Evolutionary conservation across 1,140 invertebrate species (phyloP).

Genomic region (Pristionchus pacificus): DNA sequence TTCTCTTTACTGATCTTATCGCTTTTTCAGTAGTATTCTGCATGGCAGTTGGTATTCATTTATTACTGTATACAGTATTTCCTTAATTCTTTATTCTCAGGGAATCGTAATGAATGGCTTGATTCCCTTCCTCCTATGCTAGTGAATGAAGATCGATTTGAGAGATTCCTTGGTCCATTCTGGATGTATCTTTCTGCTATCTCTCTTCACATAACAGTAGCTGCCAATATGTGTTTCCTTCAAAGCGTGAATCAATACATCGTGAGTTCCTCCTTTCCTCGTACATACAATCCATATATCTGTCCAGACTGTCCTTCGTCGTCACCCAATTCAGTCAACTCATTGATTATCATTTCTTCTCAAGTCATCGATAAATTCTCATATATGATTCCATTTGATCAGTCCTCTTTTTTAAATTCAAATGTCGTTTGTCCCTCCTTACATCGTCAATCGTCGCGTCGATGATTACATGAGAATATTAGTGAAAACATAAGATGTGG

Average conservation of each 20-base stretch:
- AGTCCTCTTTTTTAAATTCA: no score
- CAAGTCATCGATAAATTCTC: no score
- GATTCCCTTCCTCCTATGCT: not conserved
- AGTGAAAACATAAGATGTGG: no score
- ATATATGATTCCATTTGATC: no score
- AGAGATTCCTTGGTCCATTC: constrained; percentile 27
- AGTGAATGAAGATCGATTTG: not conserved
- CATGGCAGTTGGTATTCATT: constrained; percentile 22
- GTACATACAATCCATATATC: no score
- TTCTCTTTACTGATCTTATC: constrained; percentile 17
- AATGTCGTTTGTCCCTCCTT: no score
- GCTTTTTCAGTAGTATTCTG: constrained; percentile 20
- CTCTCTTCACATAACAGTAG: constrained; percentile 31
- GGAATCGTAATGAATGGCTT: constrained; percentile 14
- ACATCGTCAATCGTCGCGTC: no score
- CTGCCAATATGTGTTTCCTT: constrained; percentile 29
- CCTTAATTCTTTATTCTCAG: constrained; percentile 1
- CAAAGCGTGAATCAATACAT: constrained; percentile 15
- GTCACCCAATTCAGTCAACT: no score
- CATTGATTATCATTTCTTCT: no score
- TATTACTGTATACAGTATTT: constrained; percentile 3
- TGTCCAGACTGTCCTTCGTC: no score
- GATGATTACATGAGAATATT: no score
- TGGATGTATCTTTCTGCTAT: constrained; percentile 35
- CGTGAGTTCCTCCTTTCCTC: not conserved